Base-by-base conservation (phyloP, 2,797 vertebrate species). In the Cynodonichthys magdalenae region DNA sequence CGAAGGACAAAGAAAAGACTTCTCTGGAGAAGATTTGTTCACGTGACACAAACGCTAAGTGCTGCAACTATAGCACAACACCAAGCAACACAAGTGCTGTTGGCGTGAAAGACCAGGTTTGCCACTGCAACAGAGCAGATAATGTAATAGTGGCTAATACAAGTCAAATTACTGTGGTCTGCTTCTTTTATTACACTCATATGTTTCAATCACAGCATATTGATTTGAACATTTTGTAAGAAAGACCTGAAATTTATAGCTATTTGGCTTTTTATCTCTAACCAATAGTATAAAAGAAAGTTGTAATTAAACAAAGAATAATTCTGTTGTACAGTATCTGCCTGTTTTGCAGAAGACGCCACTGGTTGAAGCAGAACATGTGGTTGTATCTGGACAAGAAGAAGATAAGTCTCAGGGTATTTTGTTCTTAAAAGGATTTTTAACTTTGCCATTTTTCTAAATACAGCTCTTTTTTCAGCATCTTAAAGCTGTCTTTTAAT, bases 11-110 rank as follows among this genome's bases (percentile, higher is more conserved):
- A 83, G 60, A 74, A 74, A 97, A 94, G 77, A 83, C 88, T 45
- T 89, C 93, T 59, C 82, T 95, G 80, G 82, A 95, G 82, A 92
- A 94, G 88, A 83, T 77, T 27, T 88, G 59, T 48, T 92, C 92
- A 64, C 39, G 79, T 64, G 89, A 89, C 75, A 74, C 45, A 9
- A 15, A 72, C 64, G 54, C 60, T 46, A 87, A 82, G 71, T 78
- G 67, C 34, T 60, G 65, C 53, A 55, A 49, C 48, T 34, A 36
- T 20, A 62, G 19, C 52, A 49, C 53, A 62, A 62, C 52, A 41
- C 34, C 50, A 55, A 39, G 56, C 45, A 59, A 24, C 49, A 39
- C 42, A 75, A 18, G 28, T 60, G 20, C 69, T 64, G 52, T 66
- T 54, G 63, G 36, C 56, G 74, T 41, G 10, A 71, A 19, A 19